These are phyloP conservation scores for Leptocoma aspasia DNA, from an alignment of 2,113 vertebrate genomes.

Conservation along the genomic window DNA sequence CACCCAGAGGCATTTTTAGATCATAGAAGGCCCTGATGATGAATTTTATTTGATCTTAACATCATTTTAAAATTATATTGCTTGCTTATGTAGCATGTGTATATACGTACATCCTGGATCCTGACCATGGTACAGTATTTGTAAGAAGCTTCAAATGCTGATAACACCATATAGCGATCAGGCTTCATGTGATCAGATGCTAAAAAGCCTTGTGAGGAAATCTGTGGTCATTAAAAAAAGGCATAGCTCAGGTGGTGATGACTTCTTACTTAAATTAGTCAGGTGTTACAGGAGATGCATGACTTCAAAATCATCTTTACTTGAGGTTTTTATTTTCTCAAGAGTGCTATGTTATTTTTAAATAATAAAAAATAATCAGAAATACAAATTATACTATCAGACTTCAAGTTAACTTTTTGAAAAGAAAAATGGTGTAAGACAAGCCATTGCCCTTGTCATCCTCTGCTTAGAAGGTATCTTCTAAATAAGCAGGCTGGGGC, in stretches of 20 bases:
- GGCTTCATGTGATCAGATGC: background rate
- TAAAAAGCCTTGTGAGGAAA: background rate
- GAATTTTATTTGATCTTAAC: background rate
- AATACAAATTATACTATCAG: background rate
- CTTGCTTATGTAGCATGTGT: background rate
- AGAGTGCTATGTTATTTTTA: background rate
- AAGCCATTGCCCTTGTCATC: background rate
- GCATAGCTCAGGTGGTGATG: background rate
- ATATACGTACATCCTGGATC: background rate
- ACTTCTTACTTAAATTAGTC: background rate
- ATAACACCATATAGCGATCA: background rate
- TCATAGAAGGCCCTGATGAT: background rate
- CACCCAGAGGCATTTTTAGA: background rate
- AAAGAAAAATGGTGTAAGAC: background rate
- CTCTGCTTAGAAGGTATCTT: background rate
- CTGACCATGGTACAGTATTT: fast-evolving
- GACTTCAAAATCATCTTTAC: background rate
- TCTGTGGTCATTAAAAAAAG: background rate
- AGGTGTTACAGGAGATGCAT: background rate
- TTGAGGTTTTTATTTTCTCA: background rate
- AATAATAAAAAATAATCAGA: background rate
- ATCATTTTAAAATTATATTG: fast-evolving
- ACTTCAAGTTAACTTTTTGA: background rate
- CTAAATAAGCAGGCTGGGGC: background rate
- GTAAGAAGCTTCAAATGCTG: background rate